These are phyloP conservation scores for Anthonomus grandis DNA, from an alignment of 1,140 invertebrate genomes.

Conservation along the genomic window DNA sequence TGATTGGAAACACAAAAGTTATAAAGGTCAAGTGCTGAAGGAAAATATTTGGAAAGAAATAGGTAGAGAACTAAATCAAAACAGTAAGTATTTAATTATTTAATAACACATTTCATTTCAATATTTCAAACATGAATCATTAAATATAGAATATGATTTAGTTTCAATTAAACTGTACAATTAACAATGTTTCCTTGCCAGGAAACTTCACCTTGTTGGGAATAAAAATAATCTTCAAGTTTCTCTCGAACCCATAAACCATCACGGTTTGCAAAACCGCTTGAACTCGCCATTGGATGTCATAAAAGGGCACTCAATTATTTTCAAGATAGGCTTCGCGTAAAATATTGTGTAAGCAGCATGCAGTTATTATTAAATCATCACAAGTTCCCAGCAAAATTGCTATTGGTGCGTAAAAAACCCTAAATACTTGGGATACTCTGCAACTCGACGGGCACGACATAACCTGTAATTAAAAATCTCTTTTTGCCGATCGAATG, in stretches of 20 bases:
- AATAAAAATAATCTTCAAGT: neutral
- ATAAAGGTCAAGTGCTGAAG: too few species aligned
- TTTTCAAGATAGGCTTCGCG: conserved; percentile 16
- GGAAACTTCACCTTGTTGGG: neutral
- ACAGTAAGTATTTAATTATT: too few species aligned
- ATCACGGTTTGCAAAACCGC: neutral
- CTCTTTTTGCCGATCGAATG: conserved; percentile 12
- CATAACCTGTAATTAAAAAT: conserved; percentile 26
- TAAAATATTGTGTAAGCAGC: conserved; percentile 21
- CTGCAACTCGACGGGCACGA: conserved; percentile 18
- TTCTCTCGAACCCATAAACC: neutral
- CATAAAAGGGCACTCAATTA: neutral
- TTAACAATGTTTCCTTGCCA: neutral
- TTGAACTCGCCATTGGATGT: neutral
- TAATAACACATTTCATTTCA: too few species aligned
- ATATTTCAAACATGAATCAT: too few species aligned
- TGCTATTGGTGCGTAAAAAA: conserved; percentile 23
- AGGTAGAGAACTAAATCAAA: too few species aligned
- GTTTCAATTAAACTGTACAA: too few species aligned
- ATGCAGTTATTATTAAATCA: conserved; percentile 13
- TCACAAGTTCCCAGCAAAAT: conserved; percentile 12
- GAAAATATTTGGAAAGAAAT: too few species aligned
- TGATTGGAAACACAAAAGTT: too few species aligned
- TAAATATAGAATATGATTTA: too few species aligned
- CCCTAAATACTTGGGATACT: conserved; percentile 8